These are phyloP conservation scores for Beris chalybata DNA, from an alignment of 2,888 invertebrate genomes.

Conservation along the genomic window DNA sequence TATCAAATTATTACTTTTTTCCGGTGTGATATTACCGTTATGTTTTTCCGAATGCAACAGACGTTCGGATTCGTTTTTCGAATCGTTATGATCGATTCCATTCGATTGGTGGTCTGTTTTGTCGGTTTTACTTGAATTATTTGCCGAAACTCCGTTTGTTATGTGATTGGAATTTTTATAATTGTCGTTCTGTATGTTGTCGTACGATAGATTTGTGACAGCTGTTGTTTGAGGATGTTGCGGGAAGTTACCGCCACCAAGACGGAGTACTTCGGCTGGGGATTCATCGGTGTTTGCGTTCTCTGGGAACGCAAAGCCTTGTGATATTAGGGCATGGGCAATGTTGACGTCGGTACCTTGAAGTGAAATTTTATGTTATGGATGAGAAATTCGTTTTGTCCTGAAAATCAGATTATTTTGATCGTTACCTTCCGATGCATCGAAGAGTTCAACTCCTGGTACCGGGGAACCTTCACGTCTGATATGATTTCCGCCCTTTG, in stretches of 20 bases:
- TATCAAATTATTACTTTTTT: slow-evolving; percentile 16
- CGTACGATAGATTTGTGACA: background rate
- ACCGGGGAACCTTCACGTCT: slow-evolving; percentile 69
- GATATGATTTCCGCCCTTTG: slow-evolving; percentile 48
- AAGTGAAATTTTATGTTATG: slow-evolving; percentile 1
- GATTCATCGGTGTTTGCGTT: slow-evolving; percentile 3
- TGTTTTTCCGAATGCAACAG: slow-evolving; percentile 27
- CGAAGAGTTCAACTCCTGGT: slow-evolving; percentile 76
- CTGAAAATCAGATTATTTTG: background rate
- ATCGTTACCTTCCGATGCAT: slow-evolving; percentile 63
- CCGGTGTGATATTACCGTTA: slow-evolving; percentile 20
- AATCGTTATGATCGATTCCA: slow-evolving; percentile 10
- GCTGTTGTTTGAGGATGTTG: slow-evolving; percentile 1
- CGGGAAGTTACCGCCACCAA: slow-evolving; percentile 32
- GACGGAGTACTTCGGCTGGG: slow-evolving; percentile 29
- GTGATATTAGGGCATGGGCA: slow-evolving; percentile 49
- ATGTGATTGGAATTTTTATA: slow-evolving; percentile 8
- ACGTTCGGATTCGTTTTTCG: slow-evolving; percentile 27
- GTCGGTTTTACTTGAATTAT: background rate
- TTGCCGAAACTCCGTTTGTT: slow-evolving; percentile 1
- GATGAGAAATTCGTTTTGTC: background rate
- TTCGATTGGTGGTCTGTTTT: slow-evolving; percentile 9
- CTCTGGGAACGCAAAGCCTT: slow-evolving; percentile 50
- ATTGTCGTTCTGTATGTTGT: slow-evolving; percentile 6
- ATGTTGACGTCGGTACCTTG: slow-evolving; percentile 50